Conservation (phyloP, 1,140 invertebrate genomes). For the Vanessa tameamea region DNA sequence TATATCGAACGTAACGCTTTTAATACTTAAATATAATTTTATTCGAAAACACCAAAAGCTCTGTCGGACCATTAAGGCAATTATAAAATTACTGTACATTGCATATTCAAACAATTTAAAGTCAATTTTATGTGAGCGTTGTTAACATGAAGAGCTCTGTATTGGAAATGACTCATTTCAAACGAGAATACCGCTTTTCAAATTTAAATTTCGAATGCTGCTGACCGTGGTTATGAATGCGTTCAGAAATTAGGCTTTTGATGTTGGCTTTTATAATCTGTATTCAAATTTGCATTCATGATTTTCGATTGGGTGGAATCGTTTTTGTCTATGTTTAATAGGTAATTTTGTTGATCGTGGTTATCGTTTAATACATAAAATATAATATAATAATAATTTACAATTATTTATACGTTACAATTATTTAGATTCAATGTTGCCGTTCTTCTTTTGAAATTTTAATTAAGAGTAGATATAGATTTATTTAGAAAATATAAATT, state of each 20-base stretch:
- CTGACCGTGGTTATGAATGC: slow-evolving; percentile 24
- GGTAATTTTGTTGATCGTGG: background rate
- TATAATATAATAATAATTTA: background rate
- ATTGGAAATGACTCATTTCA: slow-evolving; percentile 22
- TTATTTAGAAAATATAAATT: too few species aligned
- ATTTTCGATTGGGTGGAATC: slow-evolving; percentile 28
- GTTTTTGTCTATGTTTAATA: slow-evolving; percentile 12
- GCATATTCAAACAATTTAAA: slow-evolving; percentile 23
- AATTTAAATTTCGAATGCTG: slow-evolving; percentile 35
- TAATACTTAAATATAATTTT: slow-evolving; percentile 2
- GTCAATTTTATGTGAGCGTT: slow-evolving; percentile 8
- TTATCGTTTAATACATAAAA: background rate
- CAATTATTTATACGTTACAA: background rate
- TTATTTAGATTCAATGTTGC: background rate
- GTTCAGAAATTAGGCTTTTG: slow-evolving; percentile 36
- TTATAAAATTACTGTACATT: slow-evolving; percentile 23
- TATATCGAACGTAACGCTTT: background rate
- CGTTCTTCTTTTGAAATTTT: background rate
- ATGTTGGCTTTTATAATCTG: slow-evolving; percentile 31
- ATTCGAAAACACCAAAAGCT: slow-evolving; percentile 4
- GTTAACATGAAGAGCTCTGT: slow-evolving; percentile 22
- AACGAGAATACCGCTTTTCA: slow-evolving; percentile 26
- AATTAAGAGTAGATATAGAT: too few species aligned
- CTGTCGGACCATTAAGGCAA: slow-evolving; percentile 7
- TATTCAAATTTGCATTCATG: slow-evolving; percentile 31